A percentile compares a stretch with the other conserved stretches of the same genome.
These are phyloP conservation scores for Diaprepes abbreviatus DNA, from an alignment of 2,888 invertebrate genomes.

Conservation along the genomic window DNA sequence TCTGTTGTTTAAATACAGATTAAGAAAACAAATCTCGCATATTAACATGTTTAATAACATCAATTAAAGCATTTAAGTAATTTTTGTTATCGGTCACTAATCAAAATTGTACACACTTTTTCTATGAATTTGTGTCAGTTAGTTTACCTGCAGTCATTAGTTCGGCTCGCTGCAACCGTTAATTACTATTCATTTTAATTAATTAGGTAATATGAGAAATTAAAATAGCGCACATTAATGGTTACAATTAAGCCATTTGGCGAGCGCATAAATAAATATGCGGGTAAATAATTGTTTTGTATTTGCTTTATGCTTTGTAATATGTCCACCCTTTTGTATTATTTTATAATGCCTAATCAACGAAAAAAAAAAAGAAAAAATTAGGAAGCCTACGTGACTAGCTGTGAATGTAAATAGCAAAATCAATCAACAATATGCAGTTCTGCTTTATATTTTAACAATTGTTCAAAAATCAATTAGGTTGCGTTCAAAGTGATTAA, in stretches of 20 bases:
- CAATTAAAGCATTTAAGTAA: constrained; percentile 3
- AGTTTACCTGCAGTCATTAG: constrained; percentile 11
- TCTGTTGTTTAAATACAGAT: background rate
- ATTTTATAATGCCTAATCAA: no score
- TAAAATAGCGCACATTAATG: background rate
- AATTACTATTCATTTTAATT: constrained; percentile 16
- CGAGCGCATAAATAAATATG: background rate
- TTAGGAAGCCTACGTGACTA: no score
- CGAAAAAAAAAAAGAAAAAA: no score
- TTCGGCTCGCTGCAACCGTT: constrained; percentile 1
- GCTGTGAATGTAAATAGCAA: no score
- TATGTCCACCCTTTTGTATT: no score
- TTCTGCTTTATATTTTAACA: no score
- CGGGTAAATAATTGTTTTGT: no score
- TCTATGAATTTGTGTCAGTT: constrained; percentile 13
- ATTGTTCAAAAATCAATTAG: no score
- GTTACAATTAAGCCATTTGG: background rate
- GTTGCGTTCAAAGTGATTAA: no score
- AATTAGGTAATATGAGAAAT: constrained; percentile 17
- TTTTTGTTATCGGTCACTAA: constrained; percentile 21
- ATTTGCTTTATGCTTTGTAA: no score
- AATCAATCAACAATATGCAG: no score
- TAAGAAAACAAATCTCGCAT: constrained; percentile 1
- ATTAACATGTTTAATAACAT: constrained; percentile 8
- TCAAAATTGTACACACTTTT: constrained; percentile 19